phyloP scores from a whole-genome alignment of 2,113 vertebrate species.

The Lipophrys pholis region DNA sequence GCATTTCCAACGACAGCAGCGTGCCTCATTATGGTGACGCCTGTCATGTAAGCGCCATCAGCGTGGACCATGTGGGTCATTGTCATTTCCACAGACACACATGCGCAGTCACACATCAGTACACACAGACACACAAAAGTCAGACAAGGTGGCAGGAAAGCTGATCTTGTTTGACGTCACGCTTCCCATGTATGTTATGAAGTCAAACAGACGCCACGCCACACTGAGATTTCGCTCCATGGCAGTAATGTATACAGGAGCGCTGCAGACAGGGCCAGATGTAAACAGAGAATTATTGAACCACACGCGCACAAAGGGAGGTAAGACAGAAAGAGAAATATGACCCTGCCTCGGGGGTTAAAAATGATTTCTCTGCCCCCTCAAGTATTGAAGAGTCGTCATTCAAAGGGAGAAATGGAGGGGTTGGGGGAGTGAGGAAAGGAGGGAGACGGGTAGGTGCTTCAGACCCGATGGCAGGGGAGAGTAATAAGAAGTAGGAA shows the following conservation, averaged over 20 bases:
- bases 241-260: slow-evolving; percentile 39
- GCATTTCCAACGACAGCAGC: slow-evolving; percentile 35
- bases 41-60: slow-evolving; percentile 32
- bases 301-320: slow-evolving; percentile 22
- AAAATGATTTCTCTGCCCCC: slow-evolving; percentile 49
- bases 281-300: slow-evolving; percentile 61
- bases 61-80: slow-evolving; percentile 4
- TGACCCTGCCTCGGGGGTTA: slow-evolving; percentile 40
- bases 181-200: not conserved
- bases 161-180: slow-evolving; percentile 26
- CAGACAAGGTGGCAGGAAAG: slow-evolving; percentile 53
- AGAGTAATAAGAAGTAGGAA: slow-evolving; percentile 39
- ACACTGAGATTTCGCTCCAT: slow-evolving; percentile 18
- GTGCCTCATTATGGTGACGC: slow-evolving; percentile 55
- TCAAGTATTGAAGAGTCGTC: slow-evolving; percentile 51
- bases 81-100: not conserved
- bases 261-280: slow-evolving; percentile 23
- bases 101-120: not conserved
- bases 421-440: not conserved
- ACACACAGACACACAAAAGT: slow-evolving; percentile 8
- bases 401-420: slow-evolving; percentile 26
- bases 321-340: slow-evolving; percentile 34
- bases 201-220: slow-evolving; percentile 20
- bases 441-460: not conserved
- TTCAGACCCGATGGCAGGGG: slow-evolving; percentile 22